phyloP scores from a whole-genome alignment of 2,888 invertebrate genomes.

The Ametastegia equiseti region DNA sequence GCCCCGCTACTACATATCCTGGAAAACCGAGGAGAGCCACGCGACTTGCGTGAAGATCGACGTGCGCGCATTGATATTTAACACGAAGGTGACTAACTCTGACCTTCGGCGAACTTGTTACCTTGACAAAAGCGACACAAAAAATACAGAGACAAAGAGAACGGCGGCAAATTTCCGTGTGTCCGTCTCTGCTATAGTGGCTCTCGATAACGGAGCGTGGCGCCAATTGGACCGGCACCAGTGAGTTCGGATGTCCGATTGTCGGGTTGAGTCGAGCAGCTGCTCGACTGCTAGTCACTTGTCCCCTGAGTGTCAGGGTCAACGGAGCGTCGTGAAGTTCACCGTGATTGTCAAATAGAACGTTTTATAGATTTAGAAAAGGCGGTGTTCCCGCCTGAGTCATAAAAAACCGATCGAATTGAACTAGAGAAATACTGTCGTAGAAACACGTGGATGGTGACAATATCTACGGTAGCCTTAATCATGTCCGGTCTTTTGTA shows the following conservation, averaged over 20 bases:
- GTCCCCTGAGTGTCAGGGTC: constrained; percentile 45
- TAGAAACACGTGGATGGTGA: constrained; percentile 14
- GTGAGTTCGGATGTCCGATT: constrained; percentile 47
- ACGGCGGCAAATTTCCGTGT: background rate
- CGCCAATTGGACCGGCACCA: constrained; percentile 39
- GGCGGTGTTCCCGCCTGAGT: background rate
- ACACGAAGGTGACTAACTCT: background rate
- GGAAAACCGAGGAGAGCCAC: background rate
- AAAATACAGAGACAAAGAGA: background rate
- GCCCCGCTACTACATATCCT: background rate
- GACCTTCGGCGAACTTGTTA: background rate
- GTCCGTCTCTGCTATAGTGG: constrained; percentile 3
- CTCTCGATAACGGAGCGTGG: constrained; percentile 16
- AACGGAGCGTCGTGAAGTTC: constrained; percentile 31
- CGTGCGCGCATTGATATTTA: background rate
- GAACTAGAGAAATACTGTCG: background rate
- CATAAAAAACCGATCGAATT: background rate
- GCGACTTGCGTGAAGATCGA: background rate
- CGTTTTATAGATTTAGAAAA: background rate
- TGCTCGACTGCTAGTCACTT: constrained; percentile 41
- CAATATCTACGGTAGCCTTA: background rate
- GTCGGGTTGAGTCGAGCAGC: constrained; percentile 42
- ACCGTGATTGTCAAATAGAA: constrained; percentile 14
- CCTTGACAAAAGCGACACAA: background rate
- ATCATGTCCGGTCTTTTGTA: constrained; percentile 81